Evolutionary conservation across 2,113 vertebrate genomes (phyloP).

Genomic region (Copsychus sechellarum): DNA sequence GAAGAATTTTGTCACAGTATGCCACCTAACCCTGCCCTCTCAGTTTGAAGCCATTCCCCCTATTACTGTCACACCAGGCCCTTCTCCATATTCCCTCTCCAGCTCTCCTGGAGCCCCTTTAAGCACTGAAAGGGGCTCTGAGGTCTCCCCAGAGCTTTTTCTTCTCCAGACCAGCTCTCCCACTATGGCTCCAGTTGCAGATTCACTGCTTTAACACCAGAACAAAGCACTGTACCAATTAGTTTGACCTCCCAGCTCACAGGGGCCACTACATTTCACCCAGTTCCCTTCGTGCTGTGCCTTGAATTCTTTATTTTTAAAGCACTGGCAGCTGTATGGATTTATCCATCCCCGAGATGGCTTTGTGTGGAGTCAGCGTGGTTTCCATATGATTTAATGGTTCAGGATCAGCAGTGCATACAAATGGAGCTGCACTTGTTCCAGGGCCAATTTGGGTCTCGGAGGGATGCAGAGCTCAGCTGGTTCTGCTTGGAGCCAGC

Average conservation of each 20-base stretch:
- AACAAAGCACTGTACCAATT: neutral
- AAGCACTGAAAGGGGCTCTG: neutral
- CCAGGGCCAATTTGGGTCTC: neutral
- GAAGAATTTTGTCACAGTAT: neutral
- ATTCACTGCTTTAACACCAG: neutral
- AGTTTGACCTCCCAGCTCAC: neutral
- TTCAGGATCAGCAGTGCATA: neutral
- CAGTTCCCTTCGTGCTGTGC: neutral
- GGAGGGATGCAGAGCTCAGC: neutral
- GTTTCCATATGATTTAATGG: neutral
- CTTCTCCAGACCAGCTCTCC: neutral
- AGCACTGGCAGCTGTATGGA: neutral
- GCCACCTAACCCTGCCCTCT: neutral
- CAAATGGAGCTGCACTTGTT: neutral
- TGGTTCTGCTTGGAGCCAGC: neutral
- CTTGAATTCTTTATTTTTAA: constrained; percentile 7
- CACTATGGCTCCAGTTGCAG: neutral
- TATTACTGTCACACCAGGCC: neutral
- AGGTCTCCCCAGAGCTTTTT: neutral
- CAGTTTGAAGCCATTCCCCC: neutral
- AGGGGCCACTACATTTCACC: neutral
- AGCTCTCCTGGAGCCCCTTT: neutral
- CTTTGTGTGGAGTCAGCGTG: constrained; percentile 18
- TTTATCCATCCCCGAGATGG: neutral
- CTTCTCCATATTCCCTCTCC: neutral